A percentile compares a stretch with the other conserved stretches of the same genome.
phyloP scores from a whole-genome alignment of 2,113 vertebrate genomes.

The Dicerorhinus sumatrensis region DNA sequence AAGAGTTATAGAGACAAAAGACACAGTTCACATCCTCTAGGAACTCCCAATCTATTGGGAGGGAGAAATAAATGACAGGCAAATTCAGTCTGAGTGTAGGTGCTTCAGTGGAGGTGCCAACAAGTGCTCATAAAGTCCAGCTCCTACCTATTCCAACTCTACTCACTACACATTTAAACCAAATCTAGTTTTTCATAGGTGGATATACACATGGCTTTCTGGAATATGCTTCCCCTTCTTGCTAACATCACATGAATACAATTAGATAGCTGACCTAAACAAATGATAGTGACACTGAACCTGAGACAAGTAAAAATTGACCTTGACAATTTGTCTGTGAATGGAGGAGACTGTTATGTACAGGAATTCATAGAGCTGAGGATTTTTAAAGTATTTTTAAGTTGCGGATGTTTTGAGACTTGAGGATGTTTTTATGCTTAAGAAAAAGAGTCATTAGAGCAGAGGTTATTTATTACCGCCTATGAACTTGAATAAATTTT shows the following conservation, averaged over 20 bases:
- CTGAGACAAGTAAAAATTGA: background rate
- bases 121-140: background rate
- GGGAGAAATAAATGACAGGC: background rate
- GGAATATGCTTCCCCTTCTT: background rate
- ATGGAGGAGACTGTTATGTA: background rate
- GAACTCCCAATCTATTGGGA: background rate
- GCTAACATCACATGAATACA: background rate
- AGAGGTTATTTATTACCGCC: background rate
- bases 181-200: background rate
- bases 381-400: background rate
- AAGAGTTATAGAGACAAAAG: background rate
- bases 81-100: background rate
- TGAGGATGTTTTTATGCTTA: background rate
- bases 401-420: background rate
- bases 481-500: background rate
- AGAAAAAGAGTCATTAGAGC: background rate
- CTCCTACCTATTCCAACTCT: background rate
- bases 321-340: background rate
- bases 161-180: background rate
- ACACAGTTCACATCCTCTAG: background rate
- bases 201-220: background rate
- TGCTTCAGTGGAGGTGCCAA: background rate
- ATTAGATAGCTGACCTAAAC: background rate
- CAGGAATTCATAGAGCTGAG: background rate
- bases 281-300: background rate